Base-by-base conservation (phyloP, 2,888 invertebrate genomes). In the Machimus rusticus region DNA sequence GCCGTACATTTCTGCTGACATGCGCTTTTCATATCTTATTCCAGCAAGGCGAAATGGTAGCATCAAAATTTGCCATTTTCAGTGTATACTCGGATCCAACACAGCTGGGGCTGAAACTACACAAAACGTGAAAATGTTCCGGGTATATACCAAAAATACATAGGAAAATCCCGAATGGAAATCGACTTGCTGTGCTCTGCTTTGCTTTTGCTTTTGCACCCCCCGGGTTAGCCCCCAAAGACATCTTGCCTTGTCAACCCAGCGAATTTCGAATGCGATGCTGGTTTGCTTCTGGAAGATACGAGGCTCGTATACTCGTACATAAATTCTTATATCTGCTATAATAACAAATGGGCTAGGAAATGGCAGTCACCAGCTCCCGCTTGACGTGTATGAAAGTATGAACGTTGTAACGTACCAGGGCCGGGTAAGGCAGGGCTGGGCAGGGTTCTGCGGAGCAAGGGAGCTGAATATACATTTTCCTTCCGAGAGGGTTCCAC, bases 181-280 rank as follows among this genome's bases (percentile, higher is more conserved):
- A 88, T 88, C 76, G 88, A 87, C 88, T 84, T 87, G 82, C 84
- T 84, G 84, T 88, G 34, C 34, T 76, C 14, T 66, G 66, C 66
- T 66, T 77, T 77, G 28, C 77, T 55, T 12, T n/a, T n/a, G n/a
- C n/a, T n/a, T n/a, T n/a, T n/a, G n/a, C n/a, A n/a, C 86, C 76
- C 76, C 74, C 28, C 28, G 28, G 31, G 85, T 16, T 74, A 23
- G 43, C 37, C 85, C 74, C 85, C 85, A 46, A 39, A 74, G 39
- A 87, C 85, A 86, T 88, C 78, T 88, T 79, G 78, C 79, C 87
- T 84, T 88, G 88, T 87, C 88, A 88, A 88, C 88, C 81, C 81
- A 76, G 46, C 78, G 74, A 77, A 86, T 77, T 85, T 77, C 34
- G 77, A 77, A 86, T 86, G 76, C 46, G 86, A 51, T 28, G 86